These are phyloP conservation scores for Capra hircus DNA, from an alignment of 2,113 vertebrate genomes.

Conservation along the genomic window DNA sequence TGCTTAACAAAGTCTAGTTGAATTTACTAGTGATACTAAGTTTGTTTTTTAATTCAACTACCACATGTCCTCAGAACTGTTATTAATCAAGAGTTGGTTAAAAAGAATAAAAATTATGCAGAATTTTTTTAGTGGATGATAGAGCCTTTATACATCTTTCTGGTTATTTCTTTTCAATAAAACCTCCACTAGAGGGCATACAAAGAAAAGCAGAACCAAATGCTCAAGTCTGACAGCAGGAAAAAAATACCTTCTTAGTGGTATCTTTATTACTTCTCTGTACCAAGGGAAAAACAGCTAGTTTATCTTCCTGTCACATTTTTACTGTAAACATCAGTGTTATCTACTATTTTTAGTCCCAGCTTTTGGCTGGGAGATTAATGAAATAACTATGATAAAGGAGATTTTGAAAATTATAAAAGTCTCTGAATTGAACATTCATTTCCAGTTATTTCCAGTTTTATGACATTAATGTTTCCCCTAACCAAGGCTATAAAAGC, in stretches of 20 bases:
- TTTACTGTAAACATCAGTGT: not conserved
- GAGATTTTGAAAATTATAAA: not conserved
- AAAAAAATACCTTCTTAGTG: not conserved
- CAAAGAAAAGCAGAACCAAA: slow-evolving; percentile 49
- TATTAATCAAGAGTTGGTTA: not conserved
- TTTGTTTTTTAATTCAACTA: not conserved
- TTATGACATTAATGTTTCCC: not conserved
- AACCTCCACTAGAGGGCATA: slow-evolving; percentile 69
- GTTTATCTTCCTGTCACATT: not conserved
- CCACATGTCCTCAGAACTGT: not conserved
- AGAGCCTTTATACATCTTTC: not conserved
- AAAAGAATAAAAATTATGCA: not conserved
- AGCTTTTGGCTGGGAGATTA: not conserved
- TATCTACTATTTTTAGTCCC: not conserved
- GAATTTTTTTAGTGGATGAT: not conserved
- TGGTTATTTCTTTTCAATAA: slow-evolving; percentile 28
- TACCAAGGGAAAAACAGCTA: not conserved
- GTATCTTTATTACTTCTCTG: not conserved
- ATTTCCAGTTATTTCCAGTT: not conserved
- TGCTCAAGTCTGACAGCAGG: not conserved
- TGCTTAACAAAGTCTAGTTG: not conserved
- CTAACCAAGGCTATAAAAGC: not conserved
- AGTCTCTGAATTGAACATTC: not conserved
- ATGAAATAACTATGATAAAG: slow-evolving; percentile 3
- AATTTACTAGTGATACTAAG: slow-evolving; percentile 1